Evolutionary conservation across 2,113 vertebrate genomes (phyloP).

Genomic region (Pterocles orientalis): DNA sequence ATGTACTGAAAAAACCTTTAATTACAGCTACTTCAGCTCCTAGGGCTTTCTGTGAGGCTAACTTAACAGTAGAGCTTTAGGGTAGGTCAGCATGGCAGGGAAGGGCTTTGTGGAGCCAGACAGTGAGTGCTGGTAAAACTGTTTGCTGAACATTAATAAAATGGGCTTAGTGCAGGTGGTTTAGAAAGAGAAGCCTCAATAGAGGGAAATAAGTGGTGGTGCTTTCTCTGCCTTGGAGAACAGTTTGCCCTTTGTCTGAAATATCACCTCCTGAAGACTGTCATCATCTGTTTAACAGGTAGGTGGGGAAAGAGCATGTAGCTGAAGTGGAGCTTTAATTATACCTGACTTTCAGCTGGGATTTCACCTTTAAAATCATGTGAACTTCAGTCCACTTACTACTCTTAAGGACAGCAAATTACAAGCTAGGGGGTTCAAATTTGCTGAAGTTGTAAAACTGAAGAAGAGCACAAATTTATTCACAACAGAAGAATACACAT

Average conservation of each 20-base stretch:
- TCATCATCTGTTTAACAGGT: background rate
- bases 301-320: background rate
- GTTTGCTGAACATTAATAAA: constrained; percentile 26
- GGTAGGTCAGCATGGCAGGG: constrained; percentile 1
- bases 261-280: background rate
- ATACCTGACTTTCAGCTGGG: background rate
- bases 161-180: background rate
- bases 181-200: background rate
- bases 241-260: background rate
- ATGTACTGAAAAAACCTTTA: constrained; percentile 78
- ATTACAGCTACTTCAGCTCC: constrained; percentile 75
- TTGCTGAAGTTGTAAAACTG: background rate
- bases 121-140: background rate
- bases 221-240: background rate
- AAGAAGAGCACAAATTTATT: background rate
- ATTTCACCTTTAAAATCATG: background rate
- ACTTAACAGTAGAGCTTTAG: background rate
- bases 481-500: background rate
- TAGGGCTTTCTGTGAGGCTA: constrained; percentile 34
- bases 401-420: background rate
- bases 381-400: background rate
- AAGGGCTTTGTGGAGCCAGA: background rate
- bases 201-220: background rate
- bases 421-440: background rate
- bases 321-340: background rate